These are phyloP conservation scores for Dendrolimus houi DNA, from an alignment of 2,888 invertebrate genomes.

Conservation along the genomic window DNA sequence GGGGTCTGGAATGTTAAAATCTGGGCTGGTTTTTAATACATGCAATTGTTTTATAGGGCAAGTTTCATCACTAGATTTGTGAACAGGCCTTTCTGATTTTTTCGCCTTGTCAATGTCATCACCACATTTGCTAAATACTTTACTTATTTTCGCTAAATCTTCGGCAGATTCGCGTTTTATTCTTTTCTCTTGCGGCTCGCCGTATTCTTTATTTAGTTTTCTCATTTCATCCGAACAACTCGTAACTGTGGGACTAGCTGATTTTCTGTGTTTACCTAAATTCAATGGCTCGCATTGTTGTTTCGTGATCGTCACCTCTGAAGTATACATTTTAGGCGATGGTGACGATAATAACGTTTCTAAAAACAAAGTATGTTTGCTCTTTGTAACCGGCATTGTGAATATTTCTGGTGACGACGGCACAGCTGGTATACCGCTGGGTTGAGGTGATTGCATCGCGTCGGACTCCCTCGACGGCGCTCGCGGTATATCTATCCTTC, in stretches of 20 bases:
- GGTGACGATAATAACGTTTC: conserved; percentile 79
- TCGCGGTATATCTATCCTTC: conserved; percentile 67
- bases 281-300: conserved; percentile 82
- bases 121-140: conserved; percentile 49
- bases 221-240: conserved; percentile 84
- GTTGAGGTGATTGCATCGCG: conserved; percentile 84
- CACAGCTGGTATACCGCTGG: conserved; percentile 82
- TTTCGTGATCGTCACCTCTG: conserved; percentile 72
- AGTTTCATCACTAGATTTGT: conserved; percentile 53
- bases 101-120: conserved; percentile 39
- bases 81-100: conserved; percentile 31
- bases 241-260: conserved; percentile 83
- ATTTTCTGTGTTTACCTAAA: conserved; percentile 80
- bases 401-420: conserved; percentile 82
- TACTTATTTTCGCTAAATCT: conserved; percentile 52
- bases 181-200: conserved; percentile 65
- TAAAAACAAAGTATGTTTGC: conserved; percentile 74
- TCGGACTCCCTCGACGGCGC: conserved; percentile 83
- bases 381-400: conserved; percentile 61
- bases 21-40: conserved; percentile 79
- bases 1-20: conserved; percentile 87
- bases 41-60: conserved; percentile 83
- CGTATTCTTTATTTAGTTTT: conserved; percentile 70
- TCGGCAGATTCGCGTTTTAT: conserved; percentile 49
- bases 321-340: conserved; percentile 75